phyloP scores from a whole-genome alignment of 92 coral and sea anemone genomes.

The Muricea muricata region DNA sequence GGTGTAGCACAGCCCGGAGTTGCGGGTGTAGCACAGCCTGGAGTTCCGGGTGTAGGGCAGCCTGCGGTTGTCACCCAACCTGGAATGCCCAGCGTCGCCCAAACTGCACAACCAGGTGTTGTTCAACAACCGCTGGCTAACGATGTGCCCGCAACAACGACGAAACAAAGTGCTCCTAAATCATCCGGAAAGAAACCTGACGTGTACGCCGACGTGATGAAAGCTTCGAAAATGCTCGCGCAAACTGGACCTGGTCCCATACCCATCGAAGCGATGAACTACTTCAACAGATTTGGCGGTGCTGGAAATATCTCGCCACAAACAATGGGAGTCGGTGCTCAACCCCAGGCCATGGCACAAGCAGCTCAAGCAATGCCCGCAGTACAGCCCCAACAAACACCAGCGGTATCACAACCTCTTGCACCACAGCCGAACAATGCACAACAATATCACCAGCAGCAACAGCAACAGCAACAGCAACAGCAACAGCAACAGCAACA shows the following conservation, averaged over 20 bases:
- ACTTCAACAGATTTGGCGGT: constrained; percentile 41
- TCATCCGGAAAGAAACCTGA: constrained; percentile 28
- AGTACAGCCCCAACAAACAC: constrained; percentile 1
- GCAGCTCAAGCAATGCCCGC: constrained; percentile 10
- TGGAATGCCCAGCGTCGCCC: not conserved
- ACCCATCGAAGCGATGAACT: constrained; percentile 35
- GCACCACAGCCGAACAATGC: not conserved
- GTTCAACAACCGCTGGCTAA: constrained; percentile 22
- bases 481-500: not conserved
- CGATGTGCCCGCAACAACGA: not conserved
- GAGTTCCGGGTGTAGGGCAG: not conserved
- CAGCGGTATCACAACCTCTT: not conserved
- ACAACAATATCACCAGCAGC: not conserved
- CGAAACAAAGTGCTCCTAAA: not conserved
- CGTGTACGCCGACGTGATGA: constrained; percentile 20
- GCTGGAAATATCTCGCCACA: not conserved
- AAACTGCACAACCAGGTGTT: not conserved
- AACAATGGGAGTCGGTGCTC: constrained; percentile 13
- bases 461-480: constrained; percentile 16
- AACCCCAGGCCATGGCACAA: not conserved
- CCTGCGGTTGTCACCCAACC: not conserved
- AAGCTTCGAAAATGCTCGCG: constrained; percentile 5
- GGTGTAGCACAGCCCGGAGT: constrained; percentile 25
- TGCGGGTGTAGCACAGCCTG: constrained; percentile 25
- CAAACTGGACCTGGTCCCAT: constrained; percentile 42